These are phyloP conservation scores for Plecotus auritus DNA, from an alignment of 2,113 vertebrate species.

Conservation along the genomic window DNA sequence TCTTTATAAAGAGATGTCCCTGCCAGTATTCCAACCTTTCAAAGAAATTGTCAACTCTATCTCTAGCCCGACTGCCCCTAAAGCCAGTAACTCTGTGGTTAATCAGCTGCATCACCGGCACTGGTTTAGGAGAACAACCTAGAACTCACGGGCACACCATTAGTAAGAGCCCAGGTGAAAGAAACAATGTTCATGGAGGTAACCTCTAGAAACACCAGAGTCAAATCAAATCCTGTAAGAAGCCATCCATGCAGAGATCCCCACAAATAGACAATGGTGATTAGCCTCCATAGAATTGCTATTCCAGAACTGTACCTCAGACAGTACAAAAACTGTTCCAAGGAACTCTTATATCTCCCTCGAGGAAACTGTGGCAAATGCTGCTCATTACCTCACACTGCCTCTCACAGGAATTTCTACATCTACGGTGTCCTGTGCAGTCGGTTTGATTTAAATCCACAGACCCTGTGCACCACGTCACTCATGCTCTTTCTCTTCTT, in stretches of 20 bases:
- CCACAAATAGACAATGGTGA: background rate
- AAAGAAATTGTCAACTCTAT: background rate
- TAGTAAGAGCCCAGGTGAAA: background rate
- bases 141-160: background rate
- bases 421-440: background rate
- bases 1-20: background rate
- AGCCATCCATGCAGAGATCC: background rate
- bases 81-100: background rate
- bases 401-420: background rate
- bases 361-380: background rate
- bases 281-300: background rate
- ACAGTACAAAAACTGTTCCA: background rate
- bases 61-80: background rate
- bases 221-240: background rate
- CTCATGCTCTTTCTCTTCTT: background rate
- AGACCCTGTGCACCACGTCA: background rate
- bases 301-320: background rate
- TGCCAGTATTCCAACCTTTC: background rate
- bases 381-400: background rate
- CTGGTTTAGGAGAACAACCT: background rate
- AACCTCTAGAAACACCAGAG: background rate
- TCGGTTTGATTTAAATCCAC: background rate
- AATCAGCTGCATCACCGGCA: background rate
- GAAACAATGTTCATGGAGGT: background rate
- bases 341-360: background rate